These are phyloP conservation scores for Antheraea assamensis DNA, from an alignment of 2,888 invertebrate genomes.

Conservation along the genomic window DNA sequence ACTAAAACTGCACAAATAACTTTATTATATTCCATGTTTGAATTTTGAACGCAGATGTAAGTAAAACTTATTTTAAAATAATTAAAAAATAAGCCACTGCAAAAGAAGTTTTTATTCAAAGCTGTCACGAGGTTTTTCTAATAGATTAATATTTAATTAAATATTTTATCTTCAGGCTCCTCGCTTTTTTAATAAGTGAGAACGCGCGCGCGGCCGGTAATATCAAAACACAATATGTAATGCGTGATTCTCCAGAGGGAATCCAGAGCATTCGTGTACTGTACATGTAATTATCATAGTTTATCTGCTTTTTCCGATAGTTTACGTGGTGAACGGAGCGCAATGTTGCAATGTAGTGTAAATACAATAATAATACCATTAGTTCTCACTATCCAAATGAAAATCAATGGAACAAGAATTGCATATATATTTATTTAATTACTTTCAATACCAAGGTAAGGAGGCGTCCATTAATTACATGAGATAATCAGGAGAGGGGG, in stretches of 20 bases:
- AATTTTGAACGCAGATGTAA: slow-evolving; percentile 28
- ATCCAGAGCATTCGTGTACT: slow-evolving; percentile 60
- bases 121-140: slow-evolving; percentile 50
- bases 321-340: slow-evolving; percentile 74
- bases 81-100: slow-evolving; percentile 70
- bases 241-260: slow-evolving; percentile 49
- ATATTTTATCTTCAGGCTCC: slow-evolving; percentile 70
- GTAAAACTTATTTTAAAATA: slow-evolving; percentile 67
- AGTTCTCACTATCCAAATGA: background rate
- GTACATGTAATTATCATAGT: slow-evolving; percentile 76
- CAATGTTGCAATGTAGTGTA: slow-evolving; percentile 67
- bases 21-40: slow-evolving; percentile 26
- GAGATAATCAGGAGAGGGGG: no score
- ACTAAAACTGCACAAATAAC: slow-evolving; percentile 26
- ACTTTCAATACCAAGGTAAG: no score
- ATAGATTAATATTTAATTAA: slow-evolving; percentile 63
- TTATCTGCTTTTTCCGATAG: slow-evolving; percentile 79
- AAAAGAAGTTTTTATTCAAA: slow-evolving; percentile 31
- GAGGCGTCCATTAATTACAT: no score
- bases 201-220: slow-evolving; percentile 52
- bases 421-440: background rate
- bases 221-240: slow-evolving; percentile 49
- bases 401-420: background rate
- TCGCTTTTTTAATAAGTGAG: slow-evolving; percentile 36
- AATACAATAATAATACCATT: slow-evolving; percentile 1